phyloP scores from a whole-genome alignment of 2,113 vertebrate species.

The Ondatra zibethicus region DNA sequence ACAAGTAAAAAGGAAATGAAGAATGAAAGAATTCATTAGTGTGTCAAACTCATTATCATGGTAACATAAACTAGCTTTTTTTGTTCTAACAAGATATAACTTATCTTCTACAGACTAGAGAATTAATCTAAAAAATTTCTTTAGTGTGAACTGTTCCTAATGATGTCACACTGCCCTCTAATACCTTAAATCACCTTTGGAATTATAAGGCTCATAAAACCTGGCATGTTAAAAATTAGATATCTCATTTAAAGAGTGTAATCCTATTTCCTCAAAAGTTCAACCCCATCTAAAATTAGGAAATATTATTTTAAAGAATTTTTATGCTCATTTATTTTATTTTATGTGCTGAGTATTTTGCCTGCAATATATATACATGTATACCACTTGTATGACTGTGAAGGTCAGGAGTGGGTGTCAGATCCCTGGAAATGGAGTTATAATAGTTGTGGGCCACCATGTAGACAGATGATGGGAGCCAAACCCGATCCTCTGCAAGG shows the following conservation, averaged over 20 bases:
- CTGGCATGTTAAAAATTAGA: not conserved
- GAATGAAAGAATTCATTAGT: not conserved
- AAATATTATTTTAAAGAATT: not conserved
- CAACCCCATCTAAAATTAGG: not conserved
- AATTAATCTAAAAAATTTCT: slow-evolving; percentile 8
- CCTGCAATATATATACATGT: not conserved
- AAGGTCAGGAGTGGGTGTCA: not conserved
- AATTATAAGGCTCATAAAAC: not conserved
- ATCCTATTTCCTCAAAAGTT: not conserved
- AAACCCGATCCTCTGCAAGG: not conserved
- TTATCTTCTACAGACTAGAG: slow-evolving; percentile 16
- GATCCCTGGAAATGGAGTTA: not conserved
- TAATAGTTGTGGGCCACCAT: not conserved
- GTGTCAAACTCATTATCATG: not conserved
- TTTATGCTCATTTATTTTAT: not conserved
- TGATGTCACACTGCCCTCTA: not conserved
- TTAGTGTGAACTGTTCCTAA: slow-evolving; percentile 17
- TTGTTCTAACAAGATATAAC: slow-evolving; percentile 11
- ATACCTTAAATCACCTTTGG: slow-evolving; percentile 20
- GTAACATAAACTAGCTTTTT: not conserved
- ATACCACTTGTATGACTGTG: not conserved
- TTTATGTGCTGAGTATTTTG: not conserved
- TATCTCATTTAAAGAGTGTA: slow-evolving; percentile 31
- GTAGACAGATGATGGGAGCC: not conserved
- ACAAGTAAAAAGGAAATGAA: not conserved